phyloP scores from a whole-genome alignment of 2,797 vertebrate species.

The Girardinus metallicus region DNA sequence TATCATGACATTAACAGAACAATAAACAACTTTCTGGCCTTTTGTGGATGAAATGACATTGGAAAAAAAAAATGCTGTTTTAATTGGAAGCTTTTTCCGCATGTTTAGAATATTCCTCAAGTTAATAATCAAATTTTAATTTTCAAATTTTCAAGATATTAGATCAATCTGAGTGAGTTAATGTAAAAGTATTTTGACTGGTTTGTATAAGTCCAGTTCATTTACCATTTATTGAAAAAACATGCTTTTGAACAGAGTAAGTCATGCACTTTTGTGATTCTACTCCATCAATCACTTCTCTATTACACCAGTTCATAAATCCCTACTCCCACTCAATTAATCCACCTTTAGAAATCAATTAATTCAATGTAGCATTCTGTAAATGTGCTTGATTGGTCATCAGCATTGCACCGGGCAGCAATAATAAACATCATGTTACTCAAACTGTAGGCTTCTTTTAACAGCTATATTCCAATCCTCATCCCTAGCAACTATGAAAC shows the following conservation, averaged over 20 bases:
- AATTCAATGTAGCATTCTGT: constrained; percentile 14
- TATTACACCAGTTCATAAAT: constrained; percentile 21
- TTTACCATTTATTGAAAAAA: background rate
- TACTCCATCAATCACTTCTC: constrained; percentile 40
- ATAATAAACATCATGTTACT: constrained; percentile 1
- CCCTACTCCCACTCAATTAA: constrained; percentile 34
- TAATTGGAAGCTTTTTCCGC: background rate
- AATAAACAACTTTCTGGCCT: background rate
- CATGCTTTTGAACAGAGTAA: background rate
- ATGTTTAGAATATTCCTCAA: background rate
- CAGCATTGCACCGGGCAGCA: background rate
- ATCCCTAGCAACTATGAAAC: background rate
- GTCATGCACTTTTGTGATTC: constrained; percentile 1
- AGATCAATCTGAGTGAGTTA: background rate
- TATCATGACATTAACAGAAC: background rate
- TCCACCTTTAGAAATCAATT: constrained; percentile 40
- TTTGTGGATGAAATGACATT: background rate
- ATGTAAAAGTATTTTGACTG: background rate
- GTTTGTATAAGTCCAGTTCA: background rate
- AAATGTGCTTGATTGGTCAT: constrained; percentile 32
- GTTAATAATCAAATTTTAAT: background rate
- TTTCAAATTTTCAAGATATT: background rate
- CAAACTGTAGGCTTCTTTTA: background rate
- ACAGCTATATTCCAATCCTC: background rate
- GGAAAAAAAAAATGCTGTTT: background rate